phyloP scores from a whole-genome alignment of 1,140 invertebrate genomes.

The Papilio xuthus region DNA sequence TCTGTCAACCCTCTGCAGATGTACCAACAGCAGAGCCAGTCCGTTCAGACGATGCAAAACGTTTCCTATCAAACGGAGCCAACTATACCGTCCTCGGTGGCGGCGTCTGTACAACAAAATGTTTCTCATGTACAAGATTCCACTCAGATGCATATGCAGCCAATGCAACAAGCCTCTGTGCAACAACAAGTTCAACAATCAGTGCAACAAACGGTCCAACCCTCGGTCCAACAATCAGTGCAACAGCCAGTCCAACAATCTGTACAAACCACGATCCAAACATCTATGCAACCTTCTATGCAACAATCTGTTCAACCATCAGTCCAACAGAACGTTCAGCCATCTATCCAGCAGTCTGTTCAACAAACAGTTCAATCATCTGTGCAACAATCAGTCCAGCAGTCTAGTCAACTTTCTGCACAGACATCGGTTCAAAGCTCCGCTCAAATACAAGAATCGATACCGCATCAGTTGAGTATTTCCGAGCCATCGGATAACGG shows the following conservation, averaged over 20 bases:
- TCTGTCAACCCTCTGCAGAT: slow-evolving; percentile 73
- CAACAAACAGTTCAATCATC: slow-evolving; percentile 37
- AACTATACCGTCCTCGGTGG: slow-evolving; percentile 50
- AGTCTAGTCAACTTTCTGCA: not conserved
- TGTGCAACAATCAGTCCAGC: slow-evolving; percentile 13
- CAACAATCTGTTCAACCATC: slow-evolving; percentile 39
- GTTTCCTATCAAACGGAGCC: slow-evolving; percentile 48
- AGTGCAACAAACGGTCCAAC: not conserved
- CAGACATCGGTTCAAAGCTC: slow-evolving; percentile 20
- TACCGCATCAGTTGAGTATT: slow-evolving; percentile 64
- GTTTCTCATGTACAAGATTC: slow-evolving; percentile 38
- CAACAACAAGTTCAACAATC: slow-evolving; percentile 18
- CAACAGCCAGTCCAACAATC: slow-evolving; percentile 39
- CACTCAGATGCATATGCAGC: slow-evolving; percentile 39
- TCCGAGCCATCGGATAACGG: slow-evolving; percentile 55
- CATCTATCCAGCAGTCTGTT: slow-evolving; percentile 9
- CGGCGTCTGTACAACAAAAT: slow-evolving; percentile 46
- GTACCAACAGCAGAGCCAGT: slow-evolving; percentile 67
- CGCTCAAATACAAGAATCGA: slow-evolving; percentile 46
- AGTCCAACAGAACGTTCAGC: slow-evolving; percentile 31
- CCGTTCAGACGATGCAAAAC: slow-evolving; percentile 58
- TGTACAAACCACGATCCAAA: slow-evolving; percentile 40
- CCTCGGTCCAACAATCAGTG: not conserved
- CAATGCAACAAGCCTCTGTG: slow-evolving; percentile 37
- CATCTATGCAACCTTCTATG: slow-evolving; percentile 36